These are phyloP conservation scores for Belonocnema kinseyi DNA, from an alignment of 1,140 invertebrate genomes.

Conservation along the genomic window DNA sequence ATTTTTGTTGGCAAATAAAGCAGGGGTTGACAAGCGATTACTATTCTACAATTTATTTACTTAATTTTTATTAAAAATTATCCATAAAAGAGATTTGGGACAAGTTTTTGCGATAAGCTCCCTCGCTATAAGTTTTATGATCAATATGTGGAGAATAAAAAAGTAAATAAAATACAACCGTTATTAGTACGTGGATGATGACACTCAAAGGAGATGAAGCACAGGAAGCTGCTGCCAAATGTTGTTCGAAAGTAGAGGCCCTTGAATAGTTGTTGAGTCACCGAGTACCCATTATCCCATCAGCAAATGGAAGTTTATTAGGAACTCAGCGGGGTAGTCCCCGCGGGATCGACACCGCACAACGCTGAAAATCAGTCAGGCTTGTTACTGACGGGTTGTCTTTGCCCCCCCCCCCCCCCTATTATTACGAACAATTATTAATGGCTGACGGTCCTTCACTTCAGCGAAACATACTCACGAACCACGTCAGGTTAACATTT, in stretches of 20 bases:
- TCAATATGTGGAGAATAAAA: too few relatives aligned
- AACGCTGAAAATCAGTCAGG: slow-evolving; percentile 55
- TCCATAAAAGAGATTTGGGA: too few relatives aligned
- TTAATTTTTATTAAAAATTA: too few relatives aligned
- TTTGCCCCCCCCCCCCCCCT: slow-evolving; percentile 43
- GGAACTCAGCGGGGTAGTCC: slow-evolving; percentile 72
- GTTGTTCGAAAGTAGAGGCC: slow-evolving; percentile 37
- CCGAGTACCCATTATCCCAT: slow-evolving; percentile 68
- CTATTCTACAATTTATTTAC: too few relatives aligned
- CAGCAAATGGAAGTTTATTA: slow-evolving; percentile 73
- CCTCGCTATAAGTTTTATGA: too few relatives aligned
- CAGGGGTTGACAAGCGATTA: too few relatives aligned
- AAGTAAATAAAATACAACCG: neutral
- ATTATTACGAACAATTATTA: slow-evolving; percentile 56
- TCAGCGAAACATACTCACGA: neutral
- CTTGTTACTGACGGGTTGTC: slow-evolving; percentile 51
- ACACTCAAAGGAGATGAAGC: slow-evolving; percentile 2
- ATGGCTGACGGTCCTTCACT: slow-evolving; percentile 45
- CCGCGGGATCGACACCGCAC: slow-evolving; percentile 55
- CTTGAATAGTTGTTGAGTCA: slow-evolving; percentile 67
- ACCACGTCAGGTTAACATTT: neutral
- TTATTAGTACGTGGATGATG: neutral
- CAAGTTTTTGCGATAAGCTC: too few relatives aligned
- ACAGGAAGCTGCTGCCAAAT: slow-evolving; percentile 20
- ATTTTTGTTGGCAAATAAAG: too few relatives aligned